Evolutionary conservation across 2,113 vertebrate species (phyloP), one percentile per base, ranked within the genome.

Genomic region (Cromileptes altivelis): DNA sequence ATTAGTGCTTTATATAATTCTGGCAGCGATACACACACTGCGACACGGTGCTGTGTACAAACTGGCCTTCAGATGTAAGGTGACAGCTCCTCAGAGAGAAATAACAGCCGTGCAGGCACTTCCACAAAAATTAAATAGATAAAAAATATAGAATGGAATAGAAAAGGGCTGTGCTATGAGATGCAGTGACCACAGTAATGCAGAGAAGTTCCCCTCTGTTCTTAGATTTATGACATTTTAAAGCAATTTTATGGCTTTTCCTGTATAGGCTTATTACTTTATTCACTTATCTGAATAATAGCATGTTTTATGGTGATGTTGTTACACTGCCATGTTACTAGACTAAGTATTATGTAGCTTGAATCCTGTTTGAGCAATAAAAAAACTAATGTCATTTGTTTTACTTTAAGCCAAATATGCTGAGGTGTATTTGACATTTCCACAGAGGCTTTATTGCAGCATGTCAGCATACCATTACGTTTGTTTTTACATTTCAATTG

Each of bases 1-100:
- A 97, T 96, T 97, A 96, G 96, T 88, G 94, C 94, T 97, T 97
- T 95, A 95, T 97, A 96, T 96, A 96, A 96, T 96, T 97, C 96
- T 94, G 94, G 94, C 95, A 96, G 95, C 92, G 93, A 94, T 95
- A 95, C 94, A 95, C 95, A 83, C 74, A 82, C 81, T 55, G 70
- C 27, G 62, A 78, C 94, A 93, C 93, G 87, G 94, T 91, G 86
- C 92, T 91, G 95, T 95, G 96, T 96, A 97, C 95, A 96, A 96
- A 96, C 95, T 96, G 95, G 95, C 94, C 91, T 95, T 94, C 86
- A 96, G 95, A 97, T 97, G 95, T 95, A 95, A 97, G 93, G 85
- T 95, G 96, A 97, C 96, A 96, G 95, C 93, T 95, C 89, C 94
- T 96, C 81, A 62, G 96, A 96, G 94, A 94, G 92, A 94, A 95